A percentile compares a stretch with the other conserved stretches of the same genome.
Conservation (phyloP, 1,140 invertebrate genomes). For the Bombus superbus region DNA sequence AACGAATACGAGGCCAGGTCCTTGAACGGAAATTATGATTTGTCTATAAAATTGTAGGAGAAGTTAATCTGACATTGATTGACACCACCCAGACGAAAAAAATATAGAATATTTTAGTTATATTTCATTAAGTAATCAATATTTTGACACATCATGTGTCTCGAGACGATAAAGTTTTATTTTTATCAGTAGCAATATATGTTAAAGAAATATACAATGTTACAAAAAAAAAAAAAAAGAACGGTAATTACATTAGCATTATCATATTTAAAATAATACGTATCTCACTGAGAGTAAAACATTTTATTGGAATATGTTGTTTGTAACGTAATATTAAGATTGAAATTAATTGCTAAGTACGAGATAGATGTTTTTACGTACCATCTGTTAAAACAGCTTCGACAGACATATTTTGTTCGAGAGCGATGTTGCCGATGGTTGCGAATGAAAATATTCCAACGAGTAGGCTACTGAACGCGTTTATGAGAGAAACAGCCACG, state of each 20-base stretch:
- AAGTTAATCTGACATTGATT: slow-evolving; percentile 68
- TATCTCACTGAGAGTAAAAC: neutral
- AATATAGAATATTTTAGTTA: neutral
- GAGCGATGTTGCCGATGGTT: slow-evolving; percentile 93
- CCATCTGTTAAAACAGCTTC: slow-evolving; percentile 93
- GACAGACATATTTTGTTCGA: slow-evolving; percentile 90
- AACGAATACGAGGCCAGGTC: slow-evolving; percentile 94
- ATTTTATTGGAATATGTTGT: neutral
- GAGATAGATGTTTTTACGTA: slow-evolving; percentile 79
- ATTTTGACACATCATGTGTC: neutral
- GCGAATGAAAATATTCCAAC: slow-evolving; percentile 95
- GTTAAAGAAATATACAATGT: neutral
- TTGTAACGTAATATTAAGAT: neutral
- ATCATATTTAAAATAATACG: neutral
- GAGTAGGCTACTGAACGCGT: slow-evolving; percentile 91
- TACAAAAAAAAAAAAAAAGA: too few species aligned
- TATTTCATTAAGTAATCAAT: neutral
- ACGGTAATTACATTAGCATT: neutral
- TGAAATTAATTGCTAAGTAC: slow-evolving; percentile 14
- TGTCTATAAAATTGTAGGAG: slow-evolving; percentile 73
- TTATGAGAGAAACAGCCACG: slow-evolving; percentile 90
- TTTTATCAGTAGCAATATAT: neutral
- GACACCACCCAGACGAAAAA: slow-evolving; percentile 18
- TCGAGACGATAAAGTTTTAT: neutral
- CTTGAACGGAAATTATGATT: slow-evolving; percentile 83